Evolutionary conservation across 2,797 vertebrate genomes (phyloP).

Genomic region (Pipistrellus nathusii): DNA sequence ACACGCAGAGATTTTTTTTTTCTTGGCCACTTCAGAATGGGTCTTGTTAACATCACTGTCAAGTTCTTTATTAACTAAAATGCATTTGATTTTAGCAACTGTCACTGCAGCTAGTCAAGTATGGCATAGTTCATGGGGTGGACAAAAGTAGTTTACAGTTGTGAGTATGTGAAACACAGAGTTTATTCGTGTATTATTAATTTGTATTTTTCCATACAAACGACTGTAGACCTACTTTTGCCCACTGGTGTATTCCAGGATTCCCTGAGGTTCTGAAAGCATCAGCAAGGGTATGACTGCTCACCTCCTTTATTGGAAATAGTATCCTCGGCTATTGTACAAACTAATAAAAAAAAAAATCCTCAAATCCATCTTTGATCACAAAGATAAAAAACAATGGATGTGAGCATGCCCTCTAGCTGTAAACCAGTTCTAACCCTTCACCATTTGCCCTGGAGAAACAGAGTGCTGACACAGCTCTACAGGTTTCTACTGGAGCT

Average conservation of each 20-base stretch:
- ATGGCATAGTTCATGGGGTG: background rate
- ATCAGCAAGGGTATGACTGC: background rate
- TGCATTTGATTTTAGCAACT: background rate
- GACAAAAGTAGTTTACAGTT: background rate
- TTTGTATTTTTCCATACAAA: background rate
- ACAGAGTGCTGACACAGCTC: background rate
- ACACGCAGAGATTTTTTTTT: background rate
- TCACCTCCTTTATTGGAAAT: background rate
- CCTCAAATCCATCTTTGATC: conserved; percentile 49
- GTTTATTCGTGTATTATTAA: background rate
- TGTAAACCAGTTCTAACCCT: background rate
- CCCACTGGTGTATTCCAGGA: background rate
- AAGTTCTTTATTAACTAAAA: conserved; percentile 58
- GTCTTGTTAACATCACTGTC: background rate
- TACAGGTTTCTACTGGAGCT: background rate
- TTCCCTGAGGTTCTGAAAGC: background rate
- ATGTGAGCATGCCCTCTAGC: background rate
- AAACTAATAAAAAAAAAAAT: background rate
- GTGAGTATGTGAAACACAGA: background rate
- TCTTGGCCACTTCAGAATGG: background rate
- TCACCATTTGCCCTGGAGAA: background rate
- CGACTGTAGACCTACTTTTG: background rate
- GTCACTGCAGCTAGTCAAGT: background rate
- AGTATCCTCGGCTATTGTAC: background rate
- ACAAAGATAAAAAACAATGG: conserved; percentile 32